Base-by-base conservation (phyloP, 2,113 vertebrate genomes). In the Turnix velox region DNA sequence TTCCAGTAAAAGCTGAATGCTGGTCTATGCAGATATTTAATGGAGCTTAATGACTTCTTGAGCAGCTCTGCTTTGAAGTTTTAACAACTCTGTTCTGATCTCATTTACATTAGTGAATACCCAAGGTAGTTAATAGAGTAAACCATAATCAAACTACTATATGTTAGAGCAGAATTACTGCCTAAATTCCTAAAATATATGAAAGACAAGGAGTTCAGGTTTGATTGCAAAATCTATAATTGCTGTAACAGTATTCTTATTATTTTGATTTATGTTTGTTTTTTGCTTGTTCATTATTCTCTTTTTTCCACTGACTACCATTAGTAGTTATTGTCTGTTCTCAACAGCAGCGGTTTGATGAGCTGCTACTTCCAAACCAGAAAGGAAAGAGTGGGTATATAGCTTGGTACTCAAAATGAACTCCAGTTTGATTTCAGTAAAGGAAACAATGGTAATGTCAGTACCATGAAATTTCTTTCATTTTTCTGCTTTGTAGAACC, bases 401-500 rank as follows among this genome's bases (percentile, higher is more conserved):
- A 48, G n/a, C 43, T 92, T 74, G 54, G 28, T 89, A 31, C 27
- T 73, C 58, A 86, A 91, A 87, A 86, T 55, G 62, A 91, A 63
- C 45, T 74, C 46, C 48, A 49, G 14, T 49, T 80, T 40, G 48
- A 57, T 67, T 92, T 94, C 62, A 61, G 55, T 46, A 51, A 75
- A 51, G 61, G 82, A 37, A 81, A 48, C 31, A 82, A 45, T n/a
- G 1, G 3, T 67, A 37, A 88, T 95, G 12, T 28, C 84, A 52
- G 46, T 12, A 61, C 82, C 79, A 46, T 87, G 75, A 85, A 57
- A 86, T 84, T 67, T 94, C 69, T 84, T 31, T 52, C n/a, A 17
- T 81, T 39, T 68, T 73, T 55, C 19, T 75, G 39, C 65, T 92
- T 81, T 35, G 25, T 97, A 99, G 99, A 99, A 99, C 96, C 99